Conservation (phyloP, 2,888 invertebrate species). For the Iselma pallidipennis region DNA sequence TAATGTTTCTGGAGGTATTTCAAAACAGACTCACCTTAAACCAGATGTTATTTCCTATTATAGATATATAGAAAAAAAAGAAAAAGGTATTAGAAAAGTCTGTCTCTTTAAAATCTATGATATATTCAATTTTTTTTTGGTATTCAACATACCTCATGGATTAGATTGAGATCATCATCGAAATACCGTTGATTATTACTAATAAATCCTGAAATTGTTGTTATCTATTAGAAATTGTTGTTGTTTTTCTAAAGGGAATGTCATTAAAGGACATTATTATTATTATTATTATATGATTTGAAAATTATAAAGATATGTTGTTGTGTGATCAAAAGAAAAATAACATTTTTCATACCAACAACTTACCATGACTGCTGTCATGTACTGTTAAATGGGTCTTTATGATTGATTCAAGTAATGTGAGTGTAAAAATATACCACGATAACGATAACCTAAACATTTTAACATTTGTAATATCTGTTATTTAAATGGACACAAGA, state of each 20-base stretch:
- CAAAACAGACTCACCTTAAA: constrained; percentile 41
- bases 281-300: too few relatives aligned
- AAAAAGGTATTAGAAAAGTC: constrained; percentile 6
- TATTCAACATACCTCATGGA: constrained; percentile 57
- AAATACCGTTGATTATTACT: constrained; percentile 72
- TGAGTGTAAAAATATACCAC: constrained; percentile 70
- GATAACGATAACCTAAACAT: constrained; percentile 58
- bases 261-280: constrained; percentile 31
- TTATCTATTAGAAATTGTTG: not conserved
- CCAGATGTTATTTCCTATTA: constrained; percentile 52
- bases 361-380: constrained; percentile 75
- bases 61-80: constrained; percentile 23
- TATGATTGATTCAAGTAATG: constrained; percentile 68
- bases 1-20: not conserved
- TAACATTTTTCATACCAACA: too few relatives aligned
- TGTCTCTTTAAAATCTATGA: not conserved
- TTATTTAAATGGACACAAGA: constrained; percentile 37
- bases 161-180: constrained; percentile 64
- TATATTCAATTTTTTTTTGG: not conserved
- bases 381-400: constrained; percentile 72
- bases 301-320: too few relatives aligned
- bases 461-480: constrained; percentile 50
- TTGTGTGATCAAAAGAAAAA: too few relatives aligned
- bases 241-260: constrained; percentile 26
- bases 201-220: constrained; percentile 65